Evolutionary conservation across 2,888 invertebrate species (phyloP), one percentile per base, ranked within the genome.

Genomic region (Thereva nobilitata): DNA sequence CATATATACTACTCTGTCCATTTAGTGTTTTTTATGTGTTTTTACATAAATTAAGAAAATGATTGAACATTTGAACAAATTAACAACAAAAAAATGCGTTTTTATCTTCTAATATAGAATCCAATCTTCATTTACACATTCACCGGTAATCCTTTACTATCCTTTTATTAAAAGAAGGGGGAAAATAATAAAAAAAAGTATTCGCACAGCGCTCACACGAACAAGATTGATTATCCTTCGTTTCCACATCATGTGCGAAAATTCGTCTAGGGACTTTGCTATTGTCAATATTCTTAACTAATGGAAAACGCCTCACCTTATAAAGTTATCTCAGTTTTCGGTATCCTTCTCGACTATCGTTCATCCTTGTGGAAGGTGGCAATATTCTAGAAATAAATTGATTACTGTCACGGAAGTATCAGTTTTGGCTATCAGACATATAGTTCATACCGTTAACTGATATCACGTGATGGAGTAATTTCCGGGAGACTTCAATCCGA

Each of bases 331-430:
- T 59, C 49, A 45, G 49, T 59, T 47, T 59, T 49, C 59, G 35
- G 47, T 37, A 9, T 41, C 50, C 5, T 35, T 53, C 5, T 10
- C n/a, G n/a, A n/a, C n/a, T n/a, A n/a, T n/a, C n/a, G n/a, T n/a
- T n/a, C n/a, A 42, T 35, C 41, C 40, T 9, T 50, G 41, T 37
- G 50, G 44, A 35, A 53, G 75, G 23, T 23, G 23, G 23, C 23
- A 23, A 23, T 23, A 23, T 23, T 23, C 23, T 23, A 59, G 47
- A 78, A 78, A 78, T 78, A 78, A 78, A 78, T 78, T 78, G 78
- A 78, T 78, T 78, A 78, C 77, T 78, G 78, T 78, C 78, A 78
- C 78, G 78, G 78, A 78, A 78, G 77, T 78, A 76, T 75, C 77
- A 72, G 70, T 44, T 63, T 47, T 3, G 49, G 64, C 61, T 64